Percentiles rank a stretch among this genome's conserved stretches.
Conservation (phyloP, 2,888 invertebrate species). For the Eulithis prunata region DNA sequence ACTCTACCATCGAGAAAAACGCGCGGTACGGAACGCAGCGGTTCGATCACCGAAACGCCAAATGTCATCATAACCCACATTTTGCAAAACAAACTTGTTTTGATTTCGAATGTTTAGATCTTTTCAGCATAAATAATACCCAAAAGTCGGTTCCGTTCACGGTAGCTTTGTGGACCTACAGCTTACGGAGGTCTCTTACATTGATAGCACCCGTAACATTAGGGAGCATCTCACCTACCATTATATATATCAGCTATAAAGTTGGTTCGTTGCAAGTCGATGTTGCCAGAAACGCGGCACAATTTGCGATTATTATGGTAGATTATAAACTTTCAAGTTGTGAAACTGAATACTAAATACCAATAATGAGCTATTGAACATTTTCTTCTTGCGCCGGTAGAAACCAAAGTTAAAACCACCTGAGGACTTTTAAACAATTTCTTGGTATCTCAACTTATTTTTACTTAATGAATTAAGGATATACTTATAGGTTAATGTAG, state of each 20-base stretch:
- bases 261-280: conserved; percentile 1
- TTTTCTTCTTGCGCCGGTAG: conserved; percentile 2
- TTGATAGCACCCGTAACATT: background rate
- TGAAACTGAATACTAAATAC: conserved; percentile 13
- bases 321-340: conserved; percentile 26
- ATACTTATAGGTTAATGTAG: too few relatives aligned
- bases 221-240: background rate
- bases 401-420: conserved; percentile 5
- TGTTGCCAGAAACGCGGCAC: conserved; percentile 13
- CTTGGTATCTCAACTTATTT: background rate
- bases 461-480: too few relatives aligned
- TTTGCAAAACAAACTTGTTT: too few relatives aligned
- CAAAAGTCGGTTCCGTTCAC: too few relatives aligned
- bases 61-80: too few relatives aligned
- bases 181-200: too few relatives aligned
- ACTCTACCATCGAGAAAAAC: too few relatives aligned
- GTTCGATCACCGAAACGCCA: too few relatives aligned
- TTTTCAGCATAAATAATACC: too few relatives aligned
- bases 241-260: background rate
- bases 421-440: conserved; percentile 2
- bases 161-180: too few relatives aligned
- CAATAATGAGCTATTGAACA: conserved; percentile 16
- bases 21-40: too few relatives aligned
- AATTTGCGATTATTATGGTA: conserved; percentile 20
- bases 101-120: too few relatives aligned